These are phyloP conservation scores for Diorhabda elongata DNA, from an alignment of 1,140 invertebrate species.

Conservation along the genomic window DNA sequence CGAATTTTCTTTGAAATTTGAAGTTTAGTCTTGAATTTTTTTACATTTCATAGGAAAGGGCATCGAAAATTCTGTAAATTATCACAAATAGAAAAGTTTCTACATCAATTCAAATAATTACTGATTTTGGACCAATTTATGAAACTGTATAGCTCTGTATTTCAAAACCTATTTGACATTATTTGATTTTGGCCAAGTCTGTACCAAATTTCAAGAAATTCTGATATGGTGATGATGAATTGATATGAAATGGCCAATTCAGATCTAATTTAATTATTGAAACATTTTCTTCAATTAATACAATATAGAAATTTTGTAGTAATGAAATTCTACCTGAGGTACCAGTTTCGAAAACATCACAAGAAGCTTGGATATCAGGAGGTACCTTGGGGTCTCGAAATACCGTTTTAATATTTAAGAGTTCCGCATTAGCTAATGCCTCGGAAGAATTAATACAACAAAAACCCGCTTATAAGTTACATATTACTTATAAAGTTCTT, in stretches of 20 bases:
- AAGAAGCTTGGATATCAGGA: slow-evolving; percentile 51
- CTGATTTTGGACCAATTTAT: too few relatives aligned
- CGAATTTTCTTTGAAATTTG: too few relatives aligned
- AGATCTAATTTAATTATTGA: neutral
- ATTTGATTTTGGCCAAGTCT: too few relatives aligned
- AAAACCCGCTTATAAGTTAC: slow-evolving; percentile 67
- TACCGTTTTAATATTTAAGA: slow-evolving; percentile 54
- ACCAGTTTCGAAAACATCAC: slow-evolving; percentile 19
- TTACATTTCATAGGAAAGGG: too few relatives aligned
- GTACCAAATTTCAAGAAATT: too few relatives aligned
- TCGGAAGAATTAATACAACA: slow-evolving; percentile 31
- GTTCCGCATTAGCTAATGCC: slow-evolving; percentile 52
- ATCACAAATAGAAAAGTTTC: too few relatives aligned
- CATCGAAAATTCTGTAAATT: too few relatives aligned
- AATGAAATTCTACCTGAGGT: slow-evolving; percentile 18
- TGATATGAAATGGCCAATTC: neutral
- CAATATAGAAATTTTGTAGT: slow-evolving; percentile 12
- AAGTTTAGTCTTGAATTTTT: too few relatives aligned
- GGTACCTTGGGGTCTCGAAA: slow-evolving; percentile 52
- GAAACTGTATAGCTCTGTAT: too few relatives aligned
- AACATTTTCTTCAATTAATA: neutral
- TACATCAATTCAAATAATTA: too few relatives aligned
- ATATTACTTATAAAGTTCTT: slow-evolving; percentile 75
- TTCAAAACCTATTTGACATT: too few relatives aligned
- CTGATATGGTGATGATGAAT: neutral